Evolutionary conservation across 1,140 invertebrate genomes (phyloP).

Genomic region (Caerostris extrusa): DNA sequence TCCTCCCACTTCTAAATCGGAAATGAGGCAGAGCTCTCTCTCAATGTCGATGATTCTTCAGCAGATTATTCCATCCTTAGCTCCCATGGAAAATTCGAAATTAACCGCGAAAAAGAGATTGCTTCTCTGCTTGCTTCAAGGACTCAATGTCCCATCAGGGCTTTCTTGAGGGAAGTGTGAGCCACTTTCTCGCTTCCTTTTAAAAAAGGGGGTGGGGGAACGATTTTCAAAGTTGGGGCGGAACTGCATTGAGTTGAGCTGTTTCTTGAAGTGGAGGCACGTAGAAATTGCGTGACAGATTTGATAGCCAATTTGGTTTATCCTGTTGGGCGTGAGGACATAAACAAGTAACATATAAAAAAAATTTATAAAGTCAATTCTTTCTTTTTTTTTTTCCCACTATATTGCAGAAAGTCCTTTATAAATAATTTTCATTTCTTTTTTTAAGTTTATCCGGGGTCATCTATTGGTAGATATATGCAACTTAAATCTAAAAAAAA

Average conservation of each 20-base stretch:
- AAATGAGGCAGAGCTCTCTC: constrained; percentile 46
- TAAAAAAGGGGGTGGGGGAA: background rate
- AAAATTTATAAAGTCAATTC: no score
- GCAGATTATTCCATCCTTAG: background rate
- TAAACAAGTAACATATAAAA: no score
- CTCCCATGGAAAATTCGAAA: constrained; percentile 45
- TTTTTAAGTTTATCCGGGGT: no score
- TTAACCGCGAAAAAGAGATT: constrained; percentile 69
- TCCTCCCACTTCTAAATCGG: constrained; percentile 21
- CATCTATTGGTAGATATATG: no score
- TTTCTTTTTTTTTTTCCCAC: no score
- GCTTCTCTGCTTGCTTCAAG: background rate
- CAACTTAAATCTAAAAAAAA: no score
- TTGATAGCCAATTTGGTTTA: constrained; percentile 7
- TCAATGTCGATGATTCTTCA: background rate
- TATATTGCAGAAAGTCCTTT: no score
- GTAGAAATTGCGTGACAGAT: background rate
- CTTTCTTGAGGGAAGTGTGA: background rate
- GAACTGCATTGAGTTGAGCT: background rate
- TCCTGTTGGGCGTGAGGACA: no score
- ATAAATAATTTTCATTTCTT: no score
- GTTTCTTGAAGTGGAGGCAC: background rate
- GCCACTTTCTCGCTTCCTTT: background rate
- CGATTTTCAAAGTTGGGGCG: background rate
- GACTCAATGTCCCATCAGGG: background rate